A percentile compares a stretch with the other conserved stretches of the same genome.
Evolutionary conservation across 2,113 vertebrate species (phyloP).

Genomic region (Helogale parvula): DNA sequence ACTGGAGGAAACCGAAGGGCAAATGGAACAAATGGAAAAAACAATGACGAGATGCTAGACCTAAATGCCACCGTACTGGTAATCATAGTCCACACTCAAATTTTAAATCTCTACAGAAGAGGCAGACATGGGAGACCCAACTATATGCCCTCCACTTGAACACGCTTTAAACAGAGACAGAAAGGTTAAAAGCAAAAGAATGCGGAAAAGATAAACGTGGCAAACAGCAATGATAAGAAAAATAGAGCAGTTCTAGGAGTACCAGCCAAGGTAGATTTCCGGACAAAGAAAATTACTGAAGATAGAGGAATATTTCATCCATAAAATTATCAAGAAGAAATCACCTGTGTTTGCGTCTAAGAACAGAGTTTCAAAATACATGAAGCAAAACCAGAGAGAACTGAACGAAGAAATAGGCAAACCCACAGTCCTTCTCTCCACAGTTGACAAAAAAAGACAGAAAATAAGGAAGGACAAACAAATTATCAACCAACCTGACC

Average conservation of each 20-base stretch:
- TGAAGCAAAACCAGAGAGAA: not conserved
- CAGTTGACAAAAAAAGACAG: not conserved
- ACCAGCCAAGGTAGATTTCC: not conserved
- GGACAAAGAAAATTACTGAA: not conserved
- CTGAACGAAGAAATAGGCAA: not conserved
- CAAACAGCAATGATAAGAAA: constrained; percentile 16
- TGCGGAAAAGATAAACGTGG: not conserved
- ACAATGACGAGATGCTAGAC: not conserved
- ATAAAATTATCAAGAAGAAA: constrained; percentile 16
- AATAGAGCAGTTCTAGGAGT: not conserved
- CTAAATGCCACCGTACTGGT: not conserved
- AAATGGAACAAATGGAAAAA: not conserved
- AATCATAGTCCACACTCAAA: not conserved
- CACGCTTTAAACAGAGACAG: not conserved
- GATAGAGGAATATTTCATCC: not conserved
- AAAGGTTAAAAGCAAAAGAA: not conserved
- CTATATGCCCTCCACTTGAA: not conserved
- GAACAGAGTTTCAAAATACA: not conserved
- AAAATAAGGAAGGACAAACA: not conserved
- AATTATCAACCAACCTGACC: not conserved
- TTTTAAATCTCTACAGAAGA: not conserved
- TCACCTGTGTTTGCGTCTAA: not conserved
- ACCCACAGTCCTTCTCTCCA: not conserved
- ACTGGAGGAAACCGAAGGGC: not conserved
- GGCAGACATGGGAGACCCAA: not conserved